These are phyloP conservation scores for Tinea trinotella DNA, from an alignment of 2,888 invertebrate genomes.

Conservation along the genomic window DNA sequence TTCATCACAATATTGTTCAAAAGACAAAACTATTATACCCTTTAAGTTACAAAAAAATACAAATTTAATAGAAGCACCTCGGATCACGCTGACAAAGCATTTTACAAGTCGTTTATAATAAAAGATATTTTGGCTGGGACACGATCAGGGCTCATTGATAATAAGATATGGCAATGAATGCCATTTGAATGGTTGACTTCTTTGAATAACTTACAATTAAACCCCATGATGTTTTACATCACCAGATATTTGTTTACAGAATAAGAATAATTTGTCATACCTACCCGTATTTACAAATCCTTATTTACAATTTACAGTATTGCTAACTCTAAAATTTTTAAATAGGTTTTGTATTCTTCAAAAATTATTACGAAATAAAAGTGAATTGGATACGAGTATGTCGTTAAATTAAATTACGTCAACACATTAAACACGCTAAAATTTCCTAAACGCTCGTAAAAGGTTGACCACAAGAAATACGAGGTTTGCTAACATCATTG, in stretches of 20 bases:
- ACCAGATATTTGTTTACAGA: conserved; percentile 15
- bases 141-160: conserved; percentile 46
- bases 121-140: conserved; percentile 47
- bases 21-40: conserved; percentile 55
- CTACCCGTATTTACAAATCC: too few relatives aligned
- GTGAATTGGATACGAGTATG: too few relatives aligned
- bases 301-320: too few relatives aligned
- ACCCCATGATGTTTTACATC: conserved; percentile 41
- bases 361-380: too few relatives aligned
- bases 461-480: conserved; percentile 39
- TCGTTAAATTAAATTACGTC: background rate
- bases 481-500: conserved; percentile 27
- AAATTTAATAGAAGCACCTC: conserved; percentile 32
- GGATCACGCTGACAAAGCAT: conserved; percentile 67
- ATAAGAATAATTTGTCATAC: too few relatives aligned
- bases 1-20: conserved; percentile 55
- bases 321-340: too few relatives aligned
- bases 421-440: conserved; percentile 36
- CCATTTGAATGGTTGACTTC: conserved; percentile 43
- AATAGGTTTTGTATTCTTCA: too few relatives aligned
- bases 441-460: conserved; percentile 25
- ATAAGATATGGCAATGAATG: conserved; percentile 46
- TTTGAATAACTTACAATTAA: conserved; percentile 48
- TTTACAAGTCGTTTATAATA: conserved; percentile 62
- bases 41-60: conserved; percentile 37